These are phyloP conservation scores for Gopherus flavomarginatus DNA, from an alignment of 2,113 vertebrate species.

Conservation along the genomic window DNA sequence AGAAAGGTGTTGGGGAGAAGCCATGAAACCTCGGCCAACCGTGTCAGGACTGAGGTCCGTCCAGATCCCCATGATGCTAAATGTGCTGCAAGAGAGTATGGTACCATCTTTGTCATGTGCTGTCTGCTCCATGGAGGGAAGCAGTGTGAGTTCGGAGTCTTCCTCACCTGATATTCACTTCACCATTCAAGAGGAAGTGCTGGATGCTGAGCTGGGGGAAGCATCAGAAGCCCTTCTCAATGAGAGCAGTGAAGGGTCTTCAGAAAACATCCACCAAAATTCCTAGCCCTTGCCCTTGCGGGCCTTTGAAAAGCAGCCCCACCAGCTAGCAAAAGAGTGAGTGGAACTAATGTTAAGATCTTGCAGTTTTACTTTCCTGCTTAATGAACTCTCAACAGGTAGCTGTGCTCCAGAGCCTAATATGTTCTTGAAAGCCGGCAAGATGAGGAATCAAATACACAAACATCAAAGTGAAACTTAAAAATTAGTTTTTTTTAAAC, in stretches of 20 bases:
- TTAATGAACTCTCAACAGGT: slow-evolving; percentile 29
- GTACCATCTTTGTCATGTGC: slow-evolving; percentile 87
- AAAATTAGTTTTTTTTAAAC: neutral
- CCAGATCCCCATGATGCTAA: slow-evolving; percentile 83
- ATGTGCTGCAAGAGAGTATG: slow-evolving; percentile 81
- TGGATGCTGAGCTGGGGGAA: slow-evolving; percentile 83
- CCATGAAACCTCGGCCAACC: slow-evolving; percentile 79
- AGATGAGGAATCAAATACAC: slow-evolving; percentile 12
- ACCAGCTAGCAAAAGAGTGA: neutral
- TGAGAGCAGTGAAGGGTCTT: slow-evolving; percentile 82
- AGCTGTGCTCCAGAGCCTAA: neutral
- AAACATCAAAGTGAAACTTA: neutral
- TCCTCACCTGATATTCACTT: slow-evolving; percentile 89
- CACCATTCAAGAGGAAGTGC: slow-evolving; percentile 90
- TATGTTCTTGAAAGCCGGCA: slow-evolving; percentile 11
- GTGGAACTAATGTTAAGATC: slow-evolving; percentile 38
- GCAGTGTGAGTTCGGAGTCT: slow-evolving; percentile 92
- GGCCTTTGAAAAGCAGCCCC: slow-evolving; percentile 16
- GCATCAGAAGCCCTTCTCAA: slow-evolving; percentile 74
- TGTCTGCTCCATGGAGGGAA: slow-evolving; percentile 90
- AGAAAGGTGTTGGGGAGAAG: slow-evolving; percentile 90
- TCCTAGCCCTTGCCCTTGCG: slow-evolving; percentile 75
- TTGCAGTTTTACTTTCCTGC: slow-evolving; percentile 51
- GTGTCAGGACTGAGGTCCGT: slow-evolving; percentile 74
- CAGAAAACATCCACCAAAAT: slow-evolving; percentile 75